Conservation (phyloP, 2,113 vertebrate genomes). For the Pachycephala philippinensis region DNA sequence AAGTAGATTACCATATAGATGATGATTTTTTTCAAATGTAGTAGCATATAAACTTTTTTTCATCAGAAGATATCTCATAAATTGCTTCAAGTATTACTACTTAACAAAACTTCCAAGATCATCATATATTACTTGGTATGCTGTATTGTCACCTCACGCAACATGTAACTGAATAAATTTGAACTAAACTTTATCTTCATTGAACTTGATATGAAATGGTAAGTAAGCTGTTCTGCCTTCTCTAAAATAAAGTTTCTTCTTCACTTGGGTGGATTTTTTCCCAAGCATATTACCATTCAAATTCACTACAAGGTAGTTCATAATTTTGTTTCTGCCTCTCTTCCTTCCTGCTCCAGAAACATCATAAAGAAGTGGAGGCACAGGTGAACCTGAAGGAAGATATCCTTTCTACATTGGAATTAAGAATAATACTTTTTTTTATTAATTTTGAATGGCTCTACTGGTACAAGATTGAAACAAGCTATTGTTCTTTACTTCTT, state of each 20-base stretch:
- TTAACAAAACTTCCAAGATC: background rate
- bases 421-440: background rate
- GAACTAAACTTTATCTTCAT: background rate
- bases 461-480: background rate
- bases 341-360: background rate
- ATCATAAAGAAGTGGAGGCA: background rate
- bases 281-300: background rate
- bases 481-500: background rate
- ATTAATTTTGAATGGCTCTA: background rate
- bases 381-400: background rate
- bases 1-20: background rate
- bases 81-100: background rate
- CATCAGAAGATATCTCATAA: background rate
- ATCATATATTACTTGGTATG: background rate
- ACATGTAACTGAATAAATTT: background rate
- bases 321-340: background rate
- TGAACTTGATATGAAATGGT: background rate
- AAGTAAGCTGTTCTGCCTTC: background rate
- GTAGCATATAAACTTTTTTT: background rate
- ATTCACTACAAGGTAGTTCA: background rate
- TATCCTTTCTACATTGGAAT: background rate
- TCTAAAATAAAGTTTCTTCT: background rate
- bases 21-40: background rate
- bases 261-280: background rate
- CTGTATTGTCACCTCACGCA: background rate